Evolutionary conservation across 2,888 invertebrate species (phyloP).

Genomic region (Rotaria macrura): DNA sequence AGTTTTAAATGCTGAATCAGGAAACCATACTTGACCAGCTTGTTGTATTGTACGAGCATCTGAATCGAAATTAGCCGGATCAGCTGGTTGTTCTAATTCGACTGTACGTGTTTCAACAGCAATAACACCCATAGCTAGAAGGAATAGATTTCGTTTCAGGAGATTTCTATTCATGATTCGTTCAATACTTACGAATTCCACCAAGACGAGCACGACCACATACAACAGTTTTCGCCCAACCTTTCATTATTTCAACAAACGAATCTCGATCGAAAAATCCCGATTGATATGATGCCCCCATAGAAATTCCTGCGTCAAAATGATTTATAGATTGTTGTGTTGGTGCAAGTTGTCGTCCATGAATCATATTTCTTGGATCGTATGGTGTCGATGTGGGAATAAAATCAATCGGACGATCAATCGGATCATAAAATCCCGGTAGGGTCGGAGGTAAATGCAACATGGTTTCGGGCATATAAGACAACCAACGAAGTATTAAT

Average conservation of each 20-base stretch:
- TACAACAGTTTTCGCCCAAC: conserved; percentile 91
- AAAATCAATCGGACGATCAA: conserved; percentile 73
- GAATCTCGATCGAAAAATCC: conserved; percentile 49
- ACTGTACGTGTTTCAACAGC: conserved; percentile 92
- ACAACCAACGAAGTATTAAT: conserved; percentile 78
- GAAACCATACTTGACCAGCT: conserved; percentile 96
- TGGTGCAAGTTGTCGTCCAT: conserved; percentile 41
- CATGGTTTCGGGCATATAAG: conserved; percentile 66
- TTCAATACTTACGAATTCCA: conserved; percentile 22
- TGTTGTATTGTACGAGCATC: conserved; percentile 65
- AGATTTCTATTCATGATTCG: too few species aligned
- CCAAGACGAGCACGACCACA: conserved; percentile 45
- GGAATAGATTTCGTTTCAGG: background rate
- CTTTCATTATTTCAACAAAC: conserved; percentile 80
- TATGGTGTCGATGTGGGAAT: conserved; percentile 79
- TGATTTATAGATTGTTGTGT: background rate
- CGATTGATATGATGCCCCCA: conserved; percentile 3
- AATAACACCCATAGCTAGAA: conserved; percentile 71
- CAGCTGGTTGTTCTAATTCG: conserved; percentile 83
- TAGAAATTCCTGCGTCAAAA: background rate
- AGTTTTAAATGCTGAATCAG: conserved; percentile 96
- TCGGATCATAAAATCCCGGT: conserved; percentile 60
- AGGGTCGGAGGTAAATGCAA: conserved; percentile 6
- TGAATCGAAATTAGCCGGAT: conserved; percentile 93
- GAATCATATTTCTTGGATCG: conserved; percentile 81